A percentile compares a stretch with the other conserved stretches of the same genome.
phyloP scores from a whole-genome alignment of 1,140 invertebrate genomes.

The Cotesia glomerata region DNA sequence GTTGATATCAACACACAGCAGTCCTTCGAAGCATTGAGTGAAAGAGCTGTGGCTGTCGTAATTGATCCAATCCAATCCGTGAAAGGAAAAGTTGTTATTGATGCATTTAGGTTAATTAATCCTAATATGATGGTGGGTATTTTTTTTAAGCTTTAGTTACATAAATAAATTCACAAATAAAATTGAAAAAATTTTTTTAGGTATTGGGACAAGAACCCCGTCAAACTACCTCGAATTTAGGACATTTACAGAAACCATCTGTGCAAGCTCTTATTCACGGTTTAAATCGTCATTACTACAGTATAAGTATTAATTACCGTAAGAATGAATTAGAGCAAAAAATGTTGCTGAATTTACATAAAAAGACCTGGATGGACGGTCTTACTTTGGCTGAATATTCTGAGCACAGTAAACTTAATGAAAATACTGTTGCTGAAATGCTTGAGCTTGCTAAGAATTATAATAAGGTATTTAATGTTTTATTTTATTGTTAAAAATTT shows the following conservation, averaged over 20 bases:
- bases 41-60: conserved; percentile 98
- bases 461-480: conserved; percentile 78
- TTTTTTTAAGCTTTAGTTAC: neutral
- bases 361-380: conserved; percentile 99
- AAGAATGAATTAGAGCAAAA: conserved; percentile 99
- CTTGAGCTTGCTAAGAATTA: conserved; percentile 97
- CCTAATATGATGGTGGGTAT: conserved; percentile 92
- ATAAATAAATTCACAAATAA: neutral
- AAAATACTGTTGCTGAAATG: conserved; percentile 95
- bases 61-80: conserved; percentile 99
- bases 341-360: conserved; percentile 98
- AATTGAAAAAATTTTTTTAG: conserved; percentile 36
- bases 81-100: conserved; percentile 96
- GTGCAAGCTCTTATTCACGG: conserved; percentile 99
- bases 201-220: conserved; percentile 96
- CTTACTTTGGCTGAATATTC: conserved; percentile 93
- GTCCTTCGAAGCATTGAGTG: conserved; percentile 97
- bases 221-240: conserved; percentile 98
- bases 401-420: conserved; percentile 89
- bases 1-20: conserved; percentile 99
- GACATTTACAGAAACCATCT: conserved; percentile 98
- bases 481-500: neutral
- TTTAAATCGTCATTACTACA: conserved; percentile 98
- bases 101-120: conserved; percentile 96
- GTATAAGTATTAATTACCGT: conserved; percentile 98